These are phyloP conservation scores for Criorhina ranunculi DNA, from an alignment of 2,888 invertebrate genomes.

Conservation along the genomic window DNA sequence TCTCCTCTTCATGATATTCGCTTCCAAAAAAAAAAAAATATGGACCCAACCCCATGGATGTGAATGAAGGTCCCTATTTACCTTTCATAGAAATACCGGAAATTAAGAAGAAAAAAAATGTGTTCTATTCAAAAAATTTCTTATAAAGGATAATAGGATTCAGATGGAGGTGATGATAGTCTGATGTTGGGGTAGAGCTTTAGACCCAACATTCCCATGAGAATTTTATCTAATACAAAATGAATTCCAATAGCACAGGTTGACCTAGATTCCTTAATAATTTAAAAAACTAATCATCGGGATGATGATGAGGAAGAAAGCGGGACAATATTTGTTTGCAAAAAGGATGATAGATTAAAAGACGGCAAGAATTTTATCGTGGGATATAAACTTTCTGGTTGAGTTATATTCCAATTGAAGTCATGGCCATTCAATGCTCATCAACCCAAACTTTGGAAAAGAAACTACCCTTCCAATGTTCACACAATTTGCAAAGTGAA, in stretches of 20 bases:
- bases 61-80: background rate
- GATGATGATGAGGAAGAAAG: background rate
- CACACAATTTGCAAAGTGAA: background rate
- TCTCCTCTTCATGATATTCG: background rate
- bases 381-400: no score
- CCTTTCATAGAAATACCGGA: slow-evolving; percentile 3
- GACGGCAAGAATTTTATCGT: slow-evolving; percentile 16
- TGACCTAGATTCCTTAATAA: slow-evolving; percentile 39
- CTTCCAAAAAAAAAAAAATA: background rate
- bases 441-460: no score
- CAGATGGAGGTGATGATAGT: slow-evolving; percentile 11
- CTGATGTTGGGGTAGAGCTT: background rate
- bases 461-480: background rate
- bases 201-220: slow-evolving; percentile 28
- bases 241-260: slow-evolving; percentile 40
- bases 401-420: no score
- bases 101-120: slow-evolving; percentile 13
- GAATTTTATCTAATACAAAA: slow-evolving; percentile 35
- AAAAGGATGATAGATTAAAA: slow-evolving; percentile 29
- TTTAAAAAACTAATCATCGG: slow-evolving; percentile 19
- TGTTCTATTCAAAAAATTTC: slow-evolving; percentile 31
- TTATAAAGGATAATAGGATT: slow-evolving; percentile 43
- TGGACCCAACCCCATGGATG: background rate
- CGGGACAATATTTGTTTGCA: background rate
- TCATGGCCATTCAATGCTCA: no score